Evolutionary conservation across 2,113 vertebrate genomes (phyloP), one percentile per base, ranked within the genome.

Genomic region (Caretta caretta): DNA sequence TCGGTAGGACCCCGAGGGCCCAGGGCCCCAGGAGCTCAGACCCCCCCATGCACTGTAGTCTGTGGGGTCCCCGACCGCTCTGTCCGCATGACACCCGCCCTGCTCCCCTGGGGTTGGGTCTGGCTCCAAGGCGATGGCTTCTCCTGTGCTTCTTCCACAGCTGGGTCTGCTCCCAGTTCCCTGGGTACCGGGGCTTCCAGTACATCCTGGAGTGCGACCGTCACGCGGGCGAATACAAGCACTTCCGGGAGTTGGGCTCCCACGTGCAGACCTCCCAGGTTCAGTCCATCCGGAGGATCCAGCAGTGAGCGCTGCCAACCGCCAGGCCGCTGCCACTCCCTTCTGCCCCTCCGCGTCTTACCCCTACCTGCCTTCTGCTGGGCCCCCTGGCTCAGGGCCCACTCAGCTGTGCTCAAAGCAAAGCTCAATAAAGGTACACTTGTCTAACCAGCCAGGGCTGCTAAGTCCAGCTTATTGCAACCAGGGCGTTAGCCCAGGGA

Each of bases 161-260:
- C 86, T 99, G 99, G 95, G 99, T 99, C 89, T 99, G 99, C 98
- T 99, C 99, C 84, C 99, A 99, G 98, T 99, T 98, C 95, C 99
- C 99, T 0, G 99, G 99, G 31, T 99, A 99, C 94, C 99, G 99
- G 93, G 99, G 99, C 89, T 99, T 99, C 97, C 99, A 99, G 98
- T 99, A 99, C 53, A 98, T 99, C 90, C 98, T 99, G 99, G 99
- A 99, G 98, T 99, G 99, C 10, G 99, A 99, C 96, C 98, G 98
- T 97, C 98, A 98, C 84, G 98, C 98, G 5, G 99, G 99, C 17
- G 98, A 99, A 95, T 99, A 99, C 98, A 99, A 99, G 97, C 99
- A 99, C 88, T 99, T 99, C 97, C 97, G 98, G 94, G 99, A 99
- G 97, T 99, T 99, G 97, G 99, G 99, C 79, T 99, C 99, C 92